Conservation (phyloP, 1,140 invertebrate species). For the Aphelinus certus region DNA sequence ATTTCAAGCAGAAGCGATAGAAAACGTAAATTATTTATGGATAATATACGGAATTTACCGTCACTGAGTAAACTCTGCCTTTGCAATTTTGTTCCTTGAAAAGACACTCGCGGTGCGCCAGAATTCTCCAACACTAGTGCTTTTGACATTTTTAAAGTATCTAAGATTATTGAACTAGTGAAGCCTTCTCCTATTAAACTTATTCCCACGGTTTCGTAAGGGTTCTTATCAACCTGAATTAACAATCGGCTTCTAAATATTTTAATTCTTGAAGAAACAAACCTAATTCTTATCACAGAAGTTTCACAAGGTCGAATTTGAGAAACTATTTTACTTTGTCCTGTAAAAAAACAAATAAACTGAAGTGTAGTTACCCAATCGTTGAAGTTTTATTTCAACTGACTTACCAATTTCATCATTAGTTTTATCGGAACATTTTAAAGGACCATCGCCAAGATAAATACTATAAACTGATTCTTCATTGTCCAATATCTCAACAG, state of each 20-base stretch:
- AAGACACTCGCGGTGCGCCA: background rate
- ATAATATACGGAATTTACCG: background rate
- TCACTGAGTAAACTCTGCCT: background rate
- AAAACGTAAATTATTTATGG: background rate
- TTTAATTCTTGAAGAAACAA: slow-evolving; percentile 38
- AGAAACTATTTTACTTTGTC: slow-evolving; percentile 11
- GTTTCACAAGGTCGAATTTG: slow-evolving; percentile 35
- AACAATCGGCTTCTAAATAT: slow-evolving; percentile 41
- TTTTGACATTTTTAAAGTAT: slow-evolving; percentile 42
- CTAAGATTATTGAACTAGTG: slow-evolving; percentile 47
- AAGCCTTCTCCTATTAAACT: slow-evolving; percentile 49
- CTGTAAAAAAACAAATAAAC: background rate
- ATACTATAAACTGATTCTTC: slow-evolving; percentile 26
- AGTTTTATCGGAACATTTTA: too few relatives aligned
- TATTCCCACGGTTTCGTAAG: slow-evolving; percentile 49
- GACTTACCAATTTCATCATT: too few relatives aligned
- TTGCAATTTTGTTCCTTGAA: background rate
- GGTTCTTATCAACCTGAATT: slow-evolving; percentile 50
- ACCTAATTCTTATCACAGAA: slow-evolving; percentile 39
- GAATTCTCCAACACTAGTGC: too few relatives aligned
- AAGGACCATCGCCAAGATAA: background rate
- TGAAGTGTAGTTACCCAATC: too few relatives aligned
- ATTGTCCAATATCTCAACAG: slow-evolving; percentile 47
- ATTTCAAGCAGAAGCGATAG: background rate
- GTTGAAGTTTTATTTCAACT: too few relatives aligned